Percentiles rank a stretch among this genome's conserved stretches.
These are phyloP conservation scores for Pterocles orientalis DNA, from an alignment of 2,113 vertebrate species.

Conservation along the genomic window DNA sequence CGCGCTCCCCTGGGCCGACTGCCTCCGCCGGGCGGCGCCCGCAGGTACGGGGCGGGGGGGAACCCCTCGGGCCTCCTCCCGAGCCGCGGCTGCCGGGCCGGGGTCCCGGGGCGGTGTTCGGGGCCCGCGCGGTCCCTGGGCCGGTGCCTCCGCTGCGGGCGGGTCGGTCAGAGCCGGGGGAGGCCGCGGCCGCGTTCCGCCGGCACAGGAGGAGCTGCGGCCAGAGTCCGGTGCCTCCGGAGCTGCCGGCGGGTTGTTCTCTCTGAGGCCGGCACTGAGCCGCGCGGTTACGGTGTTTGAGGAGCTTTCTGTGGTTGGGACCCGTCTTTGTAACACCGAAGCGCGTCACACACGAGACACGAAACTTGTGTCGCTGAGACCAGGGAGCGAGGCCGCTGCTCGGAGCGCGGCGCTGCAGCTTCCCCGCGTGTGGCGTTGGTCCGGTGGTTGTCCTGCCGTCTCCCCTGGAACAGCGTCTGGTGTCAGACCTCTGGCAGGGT, in stretches of 20 bases:
- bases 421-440: neutral
- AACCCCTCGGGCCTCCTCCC: too few species aligned
- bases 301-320: neutral
- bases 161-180: rapidly evolving
- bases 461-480: neutral
- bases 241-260: neutral
- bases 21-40: too few species aligned
- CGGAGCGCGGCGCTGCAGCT: neutral
- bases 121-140: too few species aligned
- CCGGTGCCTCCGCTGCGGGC: too few species aligned
- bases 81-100: constrained; percentile 91
- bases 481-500: neutral
- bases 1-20: too few species aligned
- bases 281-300: rapidly evolving
- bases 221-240: neutral
- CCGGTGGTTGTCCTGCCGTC: rapidly evolving
- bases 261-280: neutral
- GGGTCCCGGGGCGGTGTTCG: too few species aligned
- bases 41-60: too few species aligned
- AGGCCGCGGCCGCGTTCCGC: rapidly evolving
- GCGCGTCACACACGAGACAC: neutral
- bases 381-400: neutral
- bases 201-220: neutral
- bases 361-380: neutral
- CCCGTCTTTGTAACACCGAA: neutral